These are phyloP conservation scores for Microplitis demolitor DNA, from an alignment of 1,140 invertebrate species.

Conservation along the genomic window DNA sequence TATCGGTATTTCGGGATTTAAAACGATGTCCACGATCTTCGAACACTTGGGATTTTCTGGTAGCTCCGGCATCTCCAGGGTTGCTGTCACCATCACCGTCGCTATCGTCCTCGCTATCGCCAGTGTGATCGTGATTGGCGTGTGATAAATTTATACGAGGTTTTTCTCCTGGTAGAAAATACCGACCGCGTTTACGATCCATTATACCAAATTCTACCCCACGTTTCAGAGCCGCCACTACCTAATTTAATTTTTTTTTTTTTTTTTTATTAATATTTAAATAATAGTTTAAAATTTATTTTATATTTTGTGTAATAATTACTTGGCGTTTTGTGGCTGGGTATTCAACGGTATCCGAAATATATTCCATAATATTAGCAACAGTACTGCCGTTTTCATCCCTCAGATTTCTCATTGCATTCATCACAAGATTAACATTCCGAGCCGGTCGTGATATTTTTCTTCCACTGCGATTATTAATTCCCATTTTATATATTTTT, in stretches of 20 bases:
- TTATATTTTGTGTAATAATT: not conserved
- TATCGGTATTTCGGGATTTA: not conserved
- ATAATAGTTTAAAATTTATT: too few relatives aligned
- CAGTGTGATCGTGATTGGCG: not conserved
- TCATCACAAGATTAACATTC: constrained; percentile 33
- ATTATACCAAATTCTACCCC: constrained; percentile 39
- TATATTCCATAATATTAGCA: constrained; percentile 36
- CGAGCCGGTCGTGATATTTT: constrained; percentile 20
- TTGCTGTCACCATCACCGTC: not conserved
- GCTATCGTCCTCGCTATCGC: not conserved
- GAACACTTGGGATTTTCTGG: not conserved
- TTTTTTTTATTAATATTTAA: not conserved
- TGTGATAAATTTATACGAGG: not conserved
- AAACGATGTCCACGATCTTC: not conserved
- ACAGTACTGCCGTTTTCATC: constrained; percentile 33
- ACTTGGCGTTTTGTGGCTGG: constrained; percentile 32
- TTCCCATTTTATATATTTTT: constrained; percentile 9
- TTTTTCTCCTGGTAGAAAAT: constrained; percentile 28
- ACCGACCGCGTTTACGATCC: constrained; percentile 33
- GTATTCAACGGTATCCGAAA: constrained; percentile 16
- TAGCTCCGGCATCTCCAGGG: not conserved
- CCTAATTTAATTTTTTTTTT: constrained; percentile 20
- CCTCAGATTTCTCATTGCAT: constrained; percentile 34
- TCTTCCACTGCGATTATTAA: constrained; percentile 10
- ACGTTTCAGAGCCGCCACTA: constrained; percentile 34